These are phyloP conservation scores for Anseranas semipalmata DNA, from an alignment of 2,113 vertebrate species.

Conservation along the genomic window DNA sequence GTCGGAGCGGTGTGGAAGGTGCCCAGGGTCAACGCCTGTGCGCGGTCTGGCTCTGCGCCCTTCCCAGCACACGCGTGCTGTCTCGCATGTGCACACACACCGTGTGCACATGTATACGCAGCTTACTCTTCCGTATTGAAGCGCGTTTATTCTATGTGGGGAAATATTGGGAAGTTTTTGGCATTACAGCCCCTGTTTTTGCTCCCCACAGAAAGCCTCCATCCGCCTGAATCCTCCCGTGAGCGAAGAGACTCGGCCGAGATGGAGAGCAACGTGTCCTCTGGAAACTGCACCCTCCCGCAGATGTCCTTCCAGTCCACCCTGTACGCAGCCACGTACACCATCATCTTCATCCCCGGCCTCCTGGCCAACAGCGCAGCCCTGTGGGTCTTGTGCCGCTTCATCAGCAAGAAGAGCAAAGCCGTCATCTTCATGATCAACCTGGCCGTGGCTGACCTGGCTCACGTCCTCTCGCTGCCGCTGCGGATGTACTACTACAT, in stretches of 20 bases:
- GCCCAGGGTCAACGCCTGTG: rapidly evolving
- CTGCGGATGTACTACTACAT: slow-evolving; percentile 87
- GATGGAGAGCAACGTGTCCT: slow-evolving; percentile 50
- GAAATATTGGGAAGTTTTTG: neutral
- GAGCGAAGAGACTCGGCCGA: neutral
- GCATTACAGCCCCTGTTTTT: neutral
- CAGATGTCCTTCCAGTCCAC: slow-evolving; percentile 71
- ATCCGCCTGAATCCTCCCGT: neutral
- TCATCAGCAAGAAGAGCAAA: slow-evolving; percentile 86
- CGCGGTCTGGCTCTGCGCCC: rapidly evolving
- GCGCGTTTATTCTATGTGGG: rapidly evolving
- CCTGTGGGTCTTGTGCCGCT: slow-evolving; percentile 85
- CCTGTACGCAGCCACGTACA: slow-evolving; percentile 84
- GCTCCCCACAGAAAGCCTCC: slow-evolving; percentile 36
- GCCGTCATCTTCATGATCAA: slow-evolving; percentile 92
- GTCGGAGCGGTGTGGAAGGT: neutral
- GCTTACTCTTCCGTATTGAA: neutral
- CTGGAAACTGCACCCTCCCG: slow-evolving; percentile 36
- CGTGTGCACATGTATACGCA: rapidly evolving
- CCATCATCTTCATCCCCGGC: slow-evolving; percentile 87
- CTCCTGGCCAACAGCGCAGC: slow-evolving; percentile 86
- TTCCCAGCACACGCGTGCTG: neutral
- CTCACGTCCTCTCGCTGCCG: slow-evolving; percentile 86
- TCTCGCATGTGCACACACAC: neutral
- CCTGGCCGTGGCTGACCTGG: slow-evolving; percentile 85